Evolutionary conservation across 2,113 vertebrate genomes (phyloP).

Genomic region (Nesogale talazaci): DNA sequence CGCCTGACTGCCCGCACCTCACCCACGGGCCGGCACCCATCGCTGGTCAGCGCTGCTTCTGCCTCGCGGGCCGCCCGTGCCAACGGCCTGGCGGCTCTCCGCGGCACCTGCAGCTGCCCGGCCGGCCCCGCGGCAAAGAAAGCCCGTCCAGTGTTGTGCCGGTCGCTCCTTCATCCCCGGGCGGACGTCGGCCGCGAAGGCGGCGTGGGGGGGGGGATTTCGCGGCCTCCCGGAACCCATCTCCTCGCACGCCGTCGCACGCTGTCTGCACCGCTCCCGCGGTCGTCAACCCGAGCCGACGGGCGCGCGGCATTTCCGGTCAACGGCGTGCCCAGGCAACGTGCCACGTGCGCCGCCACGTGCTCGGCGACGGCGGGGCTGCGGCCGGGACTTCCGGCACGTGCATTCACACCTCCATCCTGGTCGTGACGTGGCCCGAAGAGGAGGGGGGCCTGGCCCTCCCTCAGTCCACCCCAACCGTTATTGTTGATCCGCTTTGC

Average conservation of each 20-base stretch:
- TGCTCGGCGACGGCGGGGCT: not conserved
- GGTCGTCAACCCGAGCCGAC: not conserved
- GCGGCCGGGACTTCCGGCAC: too few species aligned
- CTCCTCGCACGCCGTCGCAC: not conserved
- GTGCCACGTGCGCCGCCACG: not conserved
- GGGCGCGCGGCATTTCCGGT: too few species aligned
- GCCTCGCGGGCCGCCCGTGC: not conserved
- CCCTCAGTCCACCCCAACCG: not conserved
- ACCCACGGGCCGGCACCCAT: too few species aligned
- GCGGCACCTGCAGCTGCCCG: not conserved
- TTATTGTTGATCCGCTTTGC: not conserved
- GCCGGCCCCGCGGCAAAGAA: not conserved
- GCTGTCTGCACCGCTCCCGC: not conserved
- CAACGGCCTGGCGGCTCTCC: not conserved
- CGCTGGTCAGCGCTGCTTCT: too few species aligned
- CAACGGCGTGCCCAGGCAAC: not conserved
- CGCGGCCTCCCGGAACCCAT: not conserved
- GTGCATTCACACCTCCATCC: not conserved
- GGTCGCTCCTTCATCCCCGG: slow-evolving; percentile 1
- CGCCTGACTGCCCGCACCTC: not conserved
- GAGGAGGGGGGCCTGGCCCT: too few species aligned
- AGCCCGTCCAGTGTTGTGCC: not conserved
- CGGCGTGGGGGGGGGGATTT: not conserved
- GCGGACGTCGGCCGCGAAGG: not conserved
- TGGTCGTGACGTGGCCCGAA: not conserved